Evolutionary conservation across 2,888 invertebrate species (phyloP), one percentile per base, ranked within the genome.

Genomic region (Drosophila austrosaltans): DNA sequence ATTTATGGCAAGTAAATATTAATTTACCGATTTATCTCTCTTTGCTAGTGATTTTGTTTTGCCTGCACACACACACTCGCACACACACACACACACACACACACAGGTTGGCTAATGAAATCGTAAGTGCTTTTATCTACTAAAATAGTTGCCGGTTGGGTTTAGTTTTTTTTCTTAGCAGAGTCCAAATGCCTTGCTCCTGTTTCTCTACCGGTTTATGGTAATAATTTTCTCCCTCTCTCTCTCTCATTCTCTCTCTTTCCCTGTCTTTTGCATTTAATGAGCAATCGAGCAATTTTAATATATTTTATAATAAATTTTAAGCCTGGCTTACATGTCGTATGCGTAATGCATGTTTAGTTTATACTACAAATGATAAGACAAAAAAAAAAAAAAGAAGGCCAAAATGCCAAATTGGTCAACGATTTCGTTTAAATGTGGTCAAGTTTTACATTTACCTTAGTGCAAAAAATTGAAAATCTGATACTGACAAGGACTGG

Each of bases 41-140:
- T 72, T 73, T 65, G 57, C 72, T 80, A 75, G 77, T 78, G 74
- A 77, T 78, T 83, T 87, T 78, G 76, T 85, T 78, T 73, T 73
- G 72, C 81, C 48, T 67, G 79, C 53, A 76, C 53, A 53, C 53
- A 72, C 72, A 76, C 36, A 36, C 36, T 5, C 44, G 22, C 22
- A 22, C 22, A 22, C 48, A 22, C 20, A 48, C 22, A 22, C 8
- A 1, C 10, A 4, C 22, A 25, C 10, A n/a, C n/a, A 25, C 48
- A 25, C 25, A 25, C 12, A 12, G 25, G 77, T 84, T 85, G 84
- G 80, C 87, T 82, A 87, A 87, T 87, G 87, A 88, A 88, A 87
- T 87, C 87, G 89, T 82, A 78, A 85, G 85, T 81, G 80, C 85
- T 85, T 81, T 82, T 81, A 82, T 87, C 85, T 79, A 75, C 36